These are phyloP conservation scores for Asbolus verrucosus DNA, from an alignment of 1,140 invertebrate species.

Conservation along the genomic window DNA sequence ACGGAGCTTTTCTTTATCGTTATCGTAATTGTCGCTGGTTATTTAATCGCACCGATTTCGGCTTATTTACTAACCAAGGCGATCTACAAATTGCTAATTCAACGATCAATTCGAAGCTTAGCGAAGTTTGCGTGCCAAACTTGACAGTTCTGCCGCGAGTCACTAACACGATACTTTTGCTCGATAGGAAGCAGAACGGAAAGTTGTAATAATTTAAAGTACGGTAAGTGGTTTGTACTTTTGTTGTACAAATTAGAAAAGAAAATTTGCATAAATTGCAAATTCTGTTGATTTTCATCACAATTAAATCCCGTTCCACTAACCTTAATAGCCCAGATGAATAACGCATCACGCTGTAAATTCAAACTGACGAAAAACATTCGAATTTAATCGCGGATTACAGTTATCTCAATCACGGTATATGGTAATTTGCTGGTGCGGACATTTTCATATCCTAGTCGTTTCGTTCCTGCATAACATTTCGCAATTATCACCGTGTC, in stretches of 20 bases:
- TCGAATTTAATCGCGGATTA: not conserved
- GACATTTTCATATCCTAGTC: conserved; percentile 5
- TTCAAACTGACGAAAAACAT: conserved; percentile 14
- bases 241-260: conserved; percentile 26
- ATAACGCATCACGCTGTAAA: not conserved
- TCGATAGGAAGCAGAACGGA: conserved; percentile 16
- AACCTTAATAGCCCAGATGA: not conserved
- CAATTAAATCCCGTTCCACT: too few species aligned
- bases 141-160: conserved; percentile 5
- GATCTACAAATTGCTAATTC: conserved; percentile 28
- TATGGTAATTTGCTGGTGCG: conserved; percentile 14
- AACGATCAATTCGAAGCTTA: conserved; percentile 29
- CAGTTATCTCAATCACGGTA: not conserved
- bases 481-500: conserved; percentile 18
- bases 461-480: conserved; percentile 1
- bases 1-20: not conserved
- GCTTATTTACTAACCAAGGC: not conserved
- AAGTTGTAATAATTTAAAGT: conserved; percentile 21
- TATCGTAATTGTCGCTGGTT: conserved; percentile 10
- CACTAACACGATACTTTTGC: conserved; percentile 22
- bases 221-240: conserved; percentile 32
- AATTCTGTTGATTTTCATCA: conserved; percentile 14
- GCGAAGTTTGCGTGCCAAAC: conserved; percentile 13
- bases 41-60: not conserved
- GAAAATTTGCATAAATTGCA: conserved; percentile 16